Evolutionary conservation across 2,113 vertebrate genomes (phyloP).

Genomic region (Cinclus mexicanus): DNA sequence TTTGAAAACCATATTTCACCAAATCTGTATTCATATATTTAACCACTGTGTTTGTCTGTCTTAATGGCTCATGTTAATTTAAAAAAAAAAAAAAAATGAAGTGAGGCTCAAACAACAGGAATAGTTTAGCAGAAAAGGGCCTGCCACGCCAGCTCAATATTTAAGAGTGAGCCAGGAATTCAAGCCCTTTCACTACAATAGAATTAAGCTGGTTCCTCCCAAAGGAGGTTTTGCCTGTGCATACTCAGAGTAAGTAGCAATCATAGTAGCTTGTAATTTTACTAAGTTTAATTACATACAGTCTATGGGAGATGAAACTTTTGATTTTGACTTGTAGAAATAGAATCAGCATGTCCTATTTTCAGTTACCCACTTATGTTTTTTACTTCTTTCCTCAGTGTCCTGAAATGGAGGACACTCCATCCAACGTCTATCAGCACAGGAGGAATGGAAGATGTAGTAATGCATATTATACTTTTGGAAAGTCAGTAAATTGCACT

Average conservation of each 20-base stretch:
- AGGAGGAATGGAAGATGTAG: neutral
- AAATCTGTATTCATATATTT: neutral
- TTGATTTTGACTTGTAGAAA: conserved; percentile 17
- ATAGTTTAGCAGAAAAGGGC: neutral
- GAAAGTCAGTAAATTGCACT: neutral
- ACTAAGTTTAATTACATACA: neutral
- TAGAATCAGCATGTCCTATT: conserved; percentile 16
- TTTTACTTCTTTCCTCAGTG: neutral
- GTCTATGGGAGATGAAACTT: neutral
- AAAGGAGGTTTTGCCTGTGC: neutral
- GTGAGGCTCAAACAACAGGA: neutral
- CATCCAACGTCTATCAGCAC: neutral
- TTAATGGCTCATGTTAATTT: neutral
- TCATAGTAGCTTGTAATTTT: neutral
- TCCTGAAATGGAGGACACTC: neutral
- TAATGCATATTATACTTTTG: neutral
- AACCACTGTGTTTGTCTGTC: neutral
- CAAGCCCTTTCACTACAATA: neutral
- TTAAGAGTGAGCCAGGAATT: neutral
- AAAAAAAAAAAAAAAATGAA: too few species aligned
- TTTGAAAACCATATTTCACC: neutral
- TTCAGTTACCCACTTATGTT: neutral
- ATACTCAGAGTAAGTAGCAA: neutral
- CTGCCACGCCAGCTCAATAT: neutral
- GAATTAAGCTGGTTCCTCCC: neutral